These are phyloP conservation scores for Entelurus aequoreus DNA, from an alignment of 2,113 vertebrate species.

Conservation along the genomic window DNA sequence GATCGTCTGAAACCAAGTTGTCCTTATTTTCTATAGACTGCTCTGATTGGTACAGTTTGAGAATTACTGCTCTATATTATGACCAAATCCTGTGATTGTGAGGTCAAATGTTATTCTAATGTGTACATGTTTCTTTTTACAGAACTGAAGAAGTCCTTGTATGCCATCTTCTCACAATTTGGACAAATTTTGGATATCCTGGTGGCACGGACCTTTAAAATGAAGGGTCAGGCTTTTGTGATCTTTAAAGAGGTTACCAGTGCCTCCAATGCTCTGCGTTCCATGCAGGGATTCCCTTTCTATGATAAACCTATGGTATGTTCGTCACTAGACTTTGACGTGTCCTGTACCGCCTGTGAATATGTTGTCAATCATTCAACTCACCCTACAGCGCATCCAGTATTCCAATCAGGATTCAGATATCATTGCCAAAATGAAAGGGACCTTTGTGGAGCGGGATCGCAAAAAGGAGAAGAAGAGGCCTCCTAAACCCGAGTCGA, in stretches of 20 bases:
- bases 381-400: slow-evolving; percentile 77
- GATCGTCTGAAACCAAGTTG: too few relatives aligned
- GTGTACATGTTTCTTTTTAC: neutral
- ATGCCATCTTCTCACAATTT: slow-evolving; percentile 93
- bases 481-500: slow-evolving; percentile 71
- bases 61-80: too few relatives aligned
- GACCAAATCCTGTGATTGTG: neutral
- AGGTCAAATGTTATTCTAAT: neutral
- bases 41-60: too few relatives aligned
- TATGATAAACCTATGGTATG: slow-evolving; percentile 93
- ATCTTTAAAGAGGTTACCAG: slow-evolving; percentile 95
- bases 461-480: slow-evolving; percentile 87
- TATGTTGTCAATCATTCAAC: neutral
- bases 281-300: slow-evolving; percentile 93
- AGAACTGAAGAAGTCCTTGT: slow-evolving; percentile 92
- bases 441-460: slow-evolving; percentile 85
- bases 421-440: slow-evolving; percentile 93
- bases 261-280: slow-evolving; percentile 84
- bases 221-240: slow-evolving; percentile 91
- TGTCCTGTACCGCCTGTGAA: neutral
- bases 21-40: too few relatives aligned
- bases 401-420: slow-evolving; percentile 85
- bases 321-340: neutral
- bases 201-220: slow-evolving; percentile 81
- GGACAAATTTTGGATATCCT: slow-evolving; percentile 90